Evolutionary conservation across 2,888 invertebrate genomes (phyloP), one percentile per base, ranked within the genome.

Genomic region (Trachelus iudaicus): DNA sequence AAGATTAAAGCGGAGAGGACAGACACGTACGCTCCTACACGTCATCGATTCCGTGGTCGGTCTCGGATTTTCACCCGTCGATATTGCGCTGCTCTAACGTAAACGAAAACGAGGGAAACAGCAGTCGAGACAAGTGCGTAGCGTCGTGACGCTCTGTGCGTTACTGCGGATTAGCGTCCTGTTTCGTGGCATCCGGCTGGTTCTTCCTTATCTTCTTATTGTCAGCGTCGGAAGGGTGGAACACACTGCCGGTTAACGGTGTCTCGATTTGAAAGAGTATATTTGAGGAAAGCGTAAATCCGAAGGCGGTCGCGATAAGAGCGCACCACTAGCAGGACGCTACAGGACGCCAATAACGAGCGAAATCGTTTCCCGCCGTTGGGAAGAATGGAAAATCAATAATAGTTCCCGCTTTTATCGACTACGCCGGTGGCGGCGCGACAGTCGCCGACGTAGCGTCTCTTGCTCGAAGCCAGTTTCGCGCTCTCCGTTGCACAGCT

Each of bases 401-500:
- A 88, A 85, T 87, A 88, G 88, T 87, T 84, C 82, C 85, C 89
- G 84, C 84, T 85, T 79, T 90, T 90, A 90, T 88, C 90, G 90
- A 90, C 89, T 82, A 79, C 81, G 79, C 79, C 33, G 33, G 75
- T 75, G 33, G 77, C 75, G 82, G 79, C 79, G 82, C 77, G 69
- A 73, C 69, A 69, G 76, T 76, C 73, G 75, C 4, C 77, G 69
- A 31, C 69, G 73, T 23, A 56, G 77, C 75, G 30, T 69, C 56
- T 35, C 37, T 68, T 34, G 77, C 56, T 56, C 77, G 69, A 77
- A 69, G 77, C 77, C 73, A 74, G 71, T 33, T 71, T 71, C 71
- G 71, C 30, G 71, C 71, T 56, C 56, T 56, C 23, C 56, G 56
- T 56, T 56, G 56, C 56, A 56, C 56, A 23, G 56, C 56, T 15